phyloP scores from a whole-genome alignment of 2,888 invertebrate species.

The Meiosimyza platycephala region DNA sequence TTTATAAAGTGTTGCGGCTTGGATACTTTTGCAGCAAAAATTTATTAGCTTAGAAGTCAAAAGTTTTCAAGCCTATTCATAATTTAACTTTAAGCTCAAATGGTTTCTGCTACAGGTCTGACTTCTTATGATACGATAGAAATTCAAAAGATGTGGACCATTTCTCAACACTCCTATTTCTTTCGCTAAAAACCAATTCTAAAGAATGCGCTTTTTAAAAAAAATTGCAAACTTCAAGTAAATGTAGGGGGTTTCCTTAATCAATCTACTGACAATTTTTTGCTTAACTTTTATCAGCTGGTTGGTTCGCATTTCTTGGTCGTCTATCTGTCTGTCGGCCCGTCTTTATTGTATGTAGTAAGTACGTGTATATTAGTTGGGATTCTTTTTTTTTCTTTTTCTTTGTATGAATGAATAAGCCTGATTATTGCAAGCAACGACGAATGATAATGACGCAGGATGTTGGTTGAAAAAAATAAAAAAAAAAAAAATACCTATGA shows the following conservation, averaged over 20 bases:
- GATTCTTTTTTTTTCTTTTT: neutral
- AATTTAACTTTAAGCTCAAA: no score
- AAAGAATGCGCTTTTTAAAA: slow-evolving; percentile 1
- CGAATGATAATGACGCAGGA: slow-evolving; percentile 29
- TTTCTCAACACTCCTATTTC: no score
- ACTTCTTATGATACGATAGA: no score
- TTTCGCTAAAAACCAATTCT: neutral
- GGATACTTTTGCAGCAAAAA: neutral
- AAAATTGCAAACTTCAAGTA: slow-evolving; percentile 26
- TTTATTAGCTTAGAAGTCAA: slow-evolving; percentile 4
- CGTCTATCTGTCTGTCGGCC: slow-evolving; percentile 13
- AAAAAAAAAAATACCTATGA: slow-evolving; percentile 28
- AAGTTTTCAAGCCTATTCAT: neutral
- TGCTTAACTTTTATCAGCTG: neutral
- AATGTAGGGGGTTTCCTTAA: slow-evolving; percentile 28
- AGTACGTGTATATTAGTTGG: neutral
- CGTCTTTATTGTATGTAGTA: neutral
- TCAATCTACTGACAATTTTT: slow-evolving; percentile 23
- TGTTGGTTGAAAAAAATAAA: slow-evolving; percentile 26
- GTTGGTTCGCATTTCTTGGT: slow-evolving; percentile 26
- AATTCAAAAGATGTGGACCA: no score
- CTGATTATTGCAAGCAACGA: slow-evolving; percentile 28
- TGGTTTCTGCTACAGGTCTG: no score
- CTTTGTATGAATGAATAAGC: slow-evolving; percentile 31
- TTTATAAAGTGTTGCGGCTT: no score